Conservation (phyloP, 2,888 invertebrate genomes). For the Apodemia zela region DNA sequence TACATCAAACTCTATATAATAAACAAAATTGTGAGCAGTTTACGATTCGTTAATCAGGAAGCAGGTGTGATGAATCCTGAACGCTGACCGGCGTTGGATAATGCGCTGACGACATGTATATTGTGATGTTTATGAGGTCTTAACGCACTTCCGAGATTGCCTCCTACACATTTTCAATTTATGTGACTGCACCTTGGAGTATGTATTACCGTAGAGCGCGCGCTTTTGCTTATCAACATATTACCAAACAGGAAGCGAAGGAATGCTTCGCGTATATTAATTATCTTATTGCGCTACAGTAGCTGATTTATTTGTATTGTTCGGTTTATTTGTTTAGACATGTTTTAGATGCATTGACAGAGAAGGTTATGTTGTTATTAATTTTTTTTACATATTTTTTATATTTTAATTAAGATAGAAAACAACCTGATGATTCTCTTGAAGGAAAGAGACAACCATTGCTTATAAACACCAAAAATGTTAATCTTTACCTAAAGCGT, state of each 20-base stretch:
- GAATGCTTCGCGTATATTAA: background rate
- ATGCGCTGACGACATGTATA: conserved; percentile 12
- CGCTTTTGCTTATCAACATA: background rate
- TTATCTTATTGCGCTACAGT: background rate
- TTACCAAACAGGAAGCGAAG: background rate
- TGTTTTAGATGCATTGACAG: too few relatives aligned
- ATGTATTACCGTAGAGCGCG: background rate
- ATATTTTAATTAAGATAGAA: too few relatives aligned
- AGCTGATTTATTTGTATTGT: too few relatives aligned
- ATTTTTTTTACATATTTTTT: too few relatives aligned
- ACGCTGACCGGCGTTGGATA: background rate
- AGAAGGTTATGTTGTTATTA: too few relatives aligned
- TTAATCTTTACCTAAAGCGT: too few relatives aligned
- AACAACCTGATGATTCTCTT: too few relatives aligned
- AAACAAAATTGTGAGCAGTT: background rate
- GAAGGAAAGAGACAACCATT: too few relatives aligned
- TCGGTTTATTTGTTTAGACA: too few relatives aligned
- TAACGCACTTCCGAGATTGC: conserved; percentile 15
- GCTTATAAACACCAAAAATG: too few relatives aligned
- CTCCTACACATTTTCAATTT: conserved; percentile 16
- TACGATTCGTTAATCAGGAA: conserved; percentile 9
- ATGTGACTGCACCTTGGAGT: background rate
- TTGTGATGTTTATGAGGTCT: conserved; percentile 13
- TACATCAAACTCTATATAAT: too few relatives aligned
- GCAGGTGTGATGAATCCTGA: conserved; percentile 10